Percentiles rank a stretch among this genome's conserved stretches.
These are phyloP conservation scores for Papilio polyxenes DNA, from an alignment of 1,140 invertebrate species.

Conservation along the genomic window DNA sequence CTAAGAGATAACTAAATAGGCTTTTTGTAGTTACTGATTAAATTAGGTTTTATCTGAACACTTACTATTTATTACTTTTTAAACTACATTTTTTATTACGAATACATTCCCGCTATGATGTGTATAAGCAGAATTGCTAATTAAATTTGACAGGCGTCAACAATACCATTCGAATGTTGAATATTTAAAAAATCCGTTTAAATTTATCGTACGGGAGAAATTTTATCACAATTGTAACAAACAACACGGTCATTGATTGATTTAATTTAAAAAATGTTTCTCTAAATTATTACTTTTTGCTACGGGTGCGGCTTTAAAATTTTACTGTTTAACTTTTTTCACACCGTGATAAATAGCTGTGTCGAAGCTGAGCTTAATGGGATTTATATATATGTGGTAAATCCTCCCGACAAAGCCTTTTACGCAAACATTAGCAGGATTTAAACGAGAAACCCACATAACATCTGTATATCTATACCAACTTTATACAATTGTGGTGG, in stretches of 20 bases:
- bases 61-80: not conserved
- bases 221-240: not conserved
- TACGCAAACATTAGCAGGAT: slow-evolving; percentile 39
- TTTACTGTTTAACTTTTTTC: slow-evolving; percentile 37
- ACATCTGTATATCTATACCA: slow-evolving; percentile 23
- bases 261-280: slow-evolving; percentile 7
- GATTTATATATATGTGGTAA: slow-evolving; percentile 39
- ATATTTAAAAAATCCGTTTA: not conserved
- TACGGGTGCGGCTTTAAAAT: slow-evolving; percentile 25
- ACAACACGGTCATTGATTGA: slow-evolving; percentile 4
- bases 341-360: slow-evolving; percentile 38
- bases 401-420: slow-evolving; percentile 39
- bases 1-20: no score
- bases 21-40: no score
- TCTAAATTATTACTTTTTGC: slow-evolving; percentile 4
- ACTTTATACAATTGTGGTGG: slow-evolving; percentile 34
- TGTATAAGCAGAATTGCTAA: slow-evolving; percentile 1
- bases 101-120: not conserved
- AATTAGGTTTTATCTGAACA: not conserved
- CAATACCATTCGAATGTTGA: not conserved
- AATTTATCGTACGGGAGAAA: not conserved
- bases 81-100: not conserved
- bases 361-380: slow-evolving; percentile 38
- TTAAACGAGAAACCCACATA: slow-evolving; percentile 31
- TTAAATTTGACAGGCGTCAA: slow-evolving; percentile 16